These are phyloP conservation scores for Zonotrichia leucophrys DNA, from an alignment of 2,113 vertebrate species.

Conservation along the genomic window DNA sequence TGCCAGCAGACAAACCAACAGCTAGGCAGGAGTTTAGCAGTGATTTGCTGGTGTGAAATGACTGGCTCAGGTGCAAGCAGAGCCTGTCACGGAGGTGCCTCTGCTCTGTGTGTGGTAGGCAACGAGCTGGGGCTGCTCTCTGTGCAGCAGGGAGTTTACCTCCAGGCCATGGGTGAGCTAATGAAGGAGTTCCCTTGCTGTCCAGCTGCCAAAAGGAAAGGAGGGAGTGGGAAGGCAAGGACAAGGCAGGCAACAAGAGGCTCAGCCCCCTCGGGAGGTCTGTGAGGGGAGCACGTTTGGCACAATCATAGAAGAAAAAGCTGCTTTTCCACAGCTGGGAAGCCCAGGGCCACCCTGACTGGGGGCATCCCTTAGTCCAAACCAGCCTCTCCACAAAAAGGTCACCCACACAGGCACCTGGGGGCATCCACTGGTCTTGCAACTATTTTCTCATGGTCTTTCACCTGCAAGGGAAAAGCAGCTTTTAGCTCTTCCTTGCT, in stretches of 20 bases:
- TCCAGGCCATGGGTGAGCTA: not conserved
- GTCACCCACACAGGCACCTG: accelerated
- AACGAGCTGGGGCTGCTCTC: not conserved
- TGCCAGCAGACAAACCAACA: not conserved
- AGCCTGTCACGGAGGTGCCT: too few species aligned
- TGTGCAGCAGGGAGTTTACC: not conserved
- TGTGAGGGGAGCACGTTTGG: accelerated
- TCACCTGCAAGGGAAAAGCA: not conserved
- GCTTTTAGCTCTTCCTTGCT: not conserved
- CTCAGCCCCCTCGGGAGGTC: not conserved
- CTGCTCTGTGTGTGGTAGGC: not conserved
- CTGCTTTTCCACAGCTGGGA: not conserved
- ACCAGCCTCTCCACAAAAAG: not conserved
- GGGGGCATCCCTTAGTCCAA: not conserved
- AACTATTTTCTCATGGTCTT: not conserved
- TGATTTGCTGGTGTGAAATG: not conserved
- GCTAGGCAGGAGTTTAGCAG: not conserved
- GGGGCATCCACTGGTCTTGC: accelerated
- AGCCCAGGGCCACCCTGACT: not conserved
- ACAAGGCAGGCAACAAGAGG: not conserved
- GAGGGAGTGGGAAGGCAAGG: not conserved
- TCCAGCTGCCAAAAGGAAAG: not conserved
- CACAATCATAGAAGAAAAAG: not conserved
- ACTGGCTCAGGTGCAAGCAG: accelerated
- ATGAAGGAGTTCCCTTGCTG: conserved; percentile 16